These are phyloP conservation scores for Aleiodes alternator DNA, from an alignment of 2,888 invertebrate species.

Conservation along the genomic window DNA sequence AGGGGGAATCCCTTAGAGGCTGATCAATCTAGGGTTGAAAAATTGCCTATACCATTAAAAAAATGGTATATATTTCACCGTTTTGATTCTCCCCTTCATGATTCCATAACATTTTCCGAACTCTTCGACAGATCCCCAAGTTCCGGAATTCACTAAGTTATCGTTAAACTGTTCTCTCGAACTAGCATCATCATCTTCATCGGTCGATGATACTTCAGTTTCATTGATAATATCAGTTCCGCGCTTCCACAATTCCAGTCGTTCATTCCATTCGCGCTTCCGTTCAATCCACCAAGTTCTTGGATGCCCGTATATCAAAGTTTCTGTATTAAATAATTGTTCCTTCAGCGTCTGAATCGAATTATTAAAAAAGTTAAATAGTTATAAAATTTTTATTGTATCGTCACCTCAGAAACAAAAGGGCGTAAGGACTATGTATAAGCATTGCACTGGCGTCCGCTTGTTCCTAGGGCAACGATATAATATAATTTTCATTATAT, in stretches of 20 bases:
- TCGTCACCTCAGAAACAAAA: no score
- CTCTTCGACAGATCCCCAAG: constrained; percentile 40
- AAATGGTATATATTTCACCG: no score
- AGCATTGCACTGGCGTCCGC: no score
- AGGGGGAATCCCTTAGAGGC: no score
- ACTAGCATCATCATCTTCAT: constrained; percentile 46
- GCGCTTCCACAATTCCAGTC: constrained; percentile 54
- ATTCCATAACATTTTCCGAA: constrained; percentile 50
- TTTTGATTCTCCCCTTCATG: not conserved
- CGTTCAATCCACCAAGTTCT: constrained; percentile 58
- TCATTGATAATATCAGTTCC: constrained; percentile 28
- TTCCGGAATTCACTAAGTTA: constrained; percentile 42
- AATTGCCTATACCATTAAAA: no score
- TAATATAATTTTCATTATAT: no score
- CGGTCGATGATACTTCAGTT: constrained; percentile 46
- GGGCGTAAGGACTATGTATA: no score
- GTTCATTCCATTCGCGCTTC: constrained; percentile 59
- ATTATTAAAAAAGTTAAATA: not conserved
- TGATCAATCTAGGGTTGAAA: no score
- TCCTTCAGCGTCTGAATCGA: constrained; percentile 51
- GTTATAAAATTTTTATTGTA: not conserved
- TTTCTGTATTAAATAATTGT: constrained; percentile 49
- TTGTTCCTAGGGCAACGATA: no score
- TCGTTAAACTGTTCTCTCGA: constrained; percentile 16
- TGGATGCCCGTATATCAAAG: constrained; percentile 58